Base-by-base conservation (phyloP, 2,113 vertebrate species). In the Syngnathus floridae region DNA sequence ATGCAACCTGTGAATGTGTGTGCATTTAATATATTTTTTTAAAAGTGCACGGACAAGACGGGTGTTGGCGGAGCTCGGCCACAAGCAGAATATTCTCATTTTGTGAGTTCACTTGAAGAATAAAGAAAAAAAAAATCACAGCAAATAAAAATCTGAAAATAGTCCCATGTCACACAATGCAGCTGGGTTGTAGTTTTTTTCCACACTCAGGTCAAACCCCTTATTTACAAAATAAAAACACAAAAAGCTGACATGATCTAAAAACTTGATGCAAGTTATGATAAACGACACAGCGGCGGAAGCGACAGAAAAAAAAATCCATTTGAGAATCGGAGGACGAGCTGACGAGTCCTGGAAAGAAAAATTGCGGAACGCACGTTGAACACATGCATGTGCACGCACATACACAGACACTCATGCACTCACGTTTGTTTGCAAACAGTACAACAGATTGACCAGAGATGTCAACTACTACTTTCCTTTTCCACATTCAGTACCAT, bases 181-280 rank as follows among this genome's bases (percentile, higher is more conserved):
- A 66, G 43, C 54, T 36, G 48, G 48, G 48, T 10, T 62, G 67
- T 22, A 16, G 4, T 57, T 45, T 11, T 70, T 68, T 69, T 72
- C 57, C 54, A 35, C 64, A 73, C 74, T 69, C 66, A 71, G 73
- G 62, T 79, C 84, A n/a, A 64, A 49, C 35, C 6, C 5, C 2
- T 87, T 97, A 96, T 97, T 93, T 97, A 97, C 95, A 97, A 90
- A 93, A 91, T 91, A 91, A 90, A 93, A 46, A 91, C 82, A 90
- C 90, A 92, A 91, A 86, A 92, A 86, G 82, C 61, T 59, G 93
- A 93, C 91, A 91, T 91, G 81, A 94, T 93, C 89, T 92, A 93
- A 95, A 91, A 98, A 98, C 96, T 98, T 98, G 96, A 98, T 98
- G 95, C 95, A 98, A 98, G 96, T 98, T 93, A 96, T 96, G 94